A percentile compares a stretch with the other conserved stretches of the same genome.
Conservation (phyloP, 92 coral and sea anemone genomes). For the Phymanthus crucifer region DNA sequence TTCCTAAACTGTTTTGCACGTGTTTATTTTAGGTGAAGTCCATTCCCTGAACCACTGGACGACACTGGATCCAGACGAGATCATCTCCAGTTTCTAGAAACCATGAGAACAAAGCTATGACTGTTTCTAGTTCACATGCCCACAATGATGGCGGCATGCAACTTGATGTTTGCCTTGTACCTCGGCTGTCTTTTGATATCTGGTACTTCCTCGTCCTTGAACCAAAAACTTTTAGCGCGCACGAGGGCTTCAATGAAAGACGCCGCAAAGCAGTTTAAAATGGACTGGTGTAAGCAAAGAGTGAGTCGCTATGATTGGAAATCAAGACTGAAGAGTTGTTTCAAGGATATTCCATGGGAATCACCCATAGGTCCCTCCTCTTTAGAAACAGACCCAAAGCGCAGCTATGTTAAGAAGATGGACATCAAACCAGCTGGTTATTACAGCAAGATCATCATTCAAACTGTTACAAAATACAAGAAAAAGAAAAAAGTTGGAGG, state of each 20-base stretch:
- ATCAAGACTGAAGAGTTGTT: constrained; percentile 53
- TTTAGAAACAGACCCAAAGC: constrained; percentile 45
- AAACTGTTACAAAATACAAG: constrained; percentile 51
- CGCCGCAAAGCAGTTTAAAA: constrained; percentile 20
- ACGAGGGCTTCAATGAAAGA: constrained; percentile 2
- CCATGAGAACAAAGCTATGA: neutral
- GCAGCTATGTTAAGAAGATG: constrained; percentile 39
- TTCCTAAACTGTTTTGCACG: too few species aligned
- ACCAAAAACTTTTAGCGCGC: neutral
- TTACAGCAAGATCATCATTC: constrained; percentile 54
- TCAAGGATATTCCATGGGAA: constrained; percentile 43
- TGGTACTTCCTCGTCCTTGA: neutral
- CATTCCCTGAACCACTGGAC: neutral
- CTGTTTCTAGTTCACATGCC: neutral
- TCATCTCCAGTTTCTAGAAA: neutral
- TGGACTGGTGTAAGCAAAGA: constrained; percentile 69
- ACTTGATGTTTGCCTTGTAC: neutral
- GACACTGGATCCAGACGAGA: too few species aligned
- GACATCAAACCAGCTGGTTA: constrained; percentile 58
- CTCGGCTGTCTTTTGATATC: neutral
- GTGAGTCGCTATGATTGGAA: constrained; percentile 74
- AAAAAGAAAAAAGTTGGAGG: constrained; percentile 64
- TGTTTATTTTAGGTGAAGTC: neutral
- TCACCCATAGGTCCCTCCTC: constrained; percentile 9
- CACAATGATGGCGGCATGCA: neutral